A percentile compares a stretch with the other conserved stretches of the same genome.
Evolutionary conservation across 2,888 invertebrate genomes (phyloP).

Genomic region (Microchrysa polita): DNA sequence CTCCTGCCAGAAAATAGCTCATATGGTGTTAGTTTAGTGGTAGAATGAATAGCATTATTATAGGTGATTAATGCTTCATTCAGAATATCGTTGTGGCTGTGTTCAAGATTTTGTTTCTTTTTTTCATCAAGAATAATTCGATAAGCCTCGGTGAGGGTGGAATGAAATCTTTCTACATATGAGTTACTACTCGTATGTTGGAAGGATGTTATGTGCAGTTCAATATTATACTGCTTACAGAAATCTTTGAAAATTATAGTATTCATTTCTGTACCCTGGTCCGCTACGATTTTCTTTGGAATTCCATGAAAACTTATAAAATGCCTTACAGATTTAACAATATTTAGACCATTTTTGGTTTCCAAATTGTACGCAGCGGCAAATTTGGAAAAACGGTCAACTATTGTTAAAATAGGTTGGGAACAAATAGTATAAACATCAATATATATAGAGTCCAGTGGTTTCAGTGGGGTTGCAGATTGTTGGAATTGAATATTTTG

Average conservation of each 20-base stretch:
- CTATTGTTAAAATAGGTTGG: too few species aligned
- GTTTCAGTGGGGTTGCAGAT: too few species aligned
- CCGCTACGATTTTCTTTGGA: neutral
- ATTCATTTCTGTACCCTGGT: conserved; percentile 18
- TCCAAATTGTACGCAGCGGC: too few species aligned
- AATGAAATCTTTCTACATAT: neutral
- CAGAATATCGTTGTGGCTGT: conserved; percentile 47
- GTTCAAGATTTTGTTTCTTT: neutral
- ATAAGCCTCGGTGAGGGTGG: conserved; percentile 38
- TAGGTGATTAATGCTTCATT: conserved; percentile 45
- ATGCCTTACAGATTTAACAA: too few species aligned
- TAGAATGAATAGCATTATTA: conserved; percentile 46
- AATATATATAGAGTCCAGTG: too few species aligned
- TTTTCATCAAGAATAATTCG: neutral
- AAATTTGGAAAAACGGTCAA: too few species aligned
- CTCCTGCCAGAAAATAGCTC: conserved; percentile 35
- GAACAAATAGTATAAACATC: too few species aligned
- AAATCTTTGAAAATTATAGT: conserved; percentile 11
- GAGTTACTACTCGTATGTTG: conserved; percentile 14
- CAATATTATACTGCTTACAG: conserved; percentile 14
- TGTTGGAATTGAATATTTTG: too few species aligned
- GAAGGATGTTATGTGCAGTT: conserved; percentile 11
- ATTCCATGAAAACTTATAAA: too few species aligned
- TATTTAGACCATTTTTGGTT: too few species aligned
- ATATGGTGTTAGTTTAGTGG: conserved; percentile 44